Evolutionary conservation across 2,888 invertebrate genomes (phyloP), one percentile per base, ranked within the genome.

Genomic region (Zelleria hepariella): DNA sequence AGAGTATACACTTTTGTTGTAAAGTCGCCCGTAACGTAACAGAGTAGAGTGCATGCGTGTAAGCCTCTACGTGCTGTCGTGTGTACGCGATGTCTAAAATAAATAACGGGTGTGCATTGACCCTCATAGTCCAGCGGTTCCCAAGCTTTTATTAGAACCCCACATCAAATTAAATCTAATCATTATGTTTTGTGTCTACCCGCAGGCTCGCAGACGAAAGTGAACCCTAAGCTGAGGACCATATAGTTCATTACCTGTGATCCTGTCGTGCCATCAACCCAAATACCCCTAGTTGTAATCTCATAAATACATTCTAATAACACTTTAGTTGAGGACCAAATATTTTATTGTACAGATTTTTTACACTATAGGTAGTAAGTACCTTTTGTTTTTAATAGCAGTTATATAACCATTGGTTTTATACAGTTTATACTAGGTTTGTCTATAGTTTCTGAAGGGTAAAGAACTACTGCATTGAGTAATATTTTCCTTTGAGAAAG

Each of bases 171-270:
- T 5, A 21, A 49, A 18, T 25, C 24, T 42, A 27, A 54, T 47
- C 20, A 0, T 25, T 6, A 6, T 52, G 21, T 58, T 8, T 24
- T 51, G 2, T 25, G 10, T 63, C 62, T 65, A 71, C 73, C 58
- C 67, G 4, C 62, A 62, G 86, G 78, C 80, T 53, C 78, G 78
- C 78, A 77, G 82, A 76, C 71, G 84, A 68, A 83, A 85, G 76
- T 84, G 77, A 68, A 64, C 21, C 20, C 5, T 15, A 10, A 54
- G 15, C 27, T 27, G n/a, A 58, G 60, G 60, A 53, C 51, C 49
- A n/a, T 52, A 58, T 53, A 51, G 48, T n/a, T n/a, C n/a, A n/a
- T n/a, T 61, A 68, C 65, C 68, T 70, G 70, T 73, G 71, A 73
- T 71, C 63, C 59, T 62, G 63, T 57, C 62, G 63, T 64, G 65